phyloP scores from a whole-genome alignment of 2,797 vertebrate genomes.

The Cheirogaleus major region DNA sequence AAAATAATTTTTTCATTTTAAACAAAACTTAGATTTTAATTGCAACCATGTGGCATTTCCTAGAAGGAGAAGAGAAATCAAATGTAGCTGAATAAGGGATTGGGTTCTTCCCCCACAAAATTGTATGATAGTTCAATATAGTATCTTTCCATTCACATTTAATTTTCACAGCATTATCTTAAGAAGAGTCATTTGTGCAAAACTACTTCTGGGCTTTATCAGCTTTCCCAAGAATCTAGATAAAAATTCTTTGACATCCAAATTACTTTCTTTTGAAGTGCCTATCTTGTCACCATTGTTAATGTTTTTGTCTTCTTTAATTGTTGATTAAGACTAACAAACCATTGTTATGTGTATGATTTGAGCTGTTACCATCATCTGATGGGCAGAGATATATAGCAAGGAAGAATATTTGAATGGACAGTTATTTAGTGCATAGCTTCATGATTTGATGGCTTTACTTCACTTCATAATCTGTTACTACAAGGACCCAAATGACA shows the following conservation, averaged over 20 bases:
- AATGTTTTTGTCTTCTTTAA: neutral
- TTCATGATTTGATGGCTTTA: conserved; percentile 22
- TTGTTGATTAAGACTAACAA: neutral
- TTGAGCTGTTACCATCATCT: neutral
- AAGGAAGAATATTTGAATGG: neutral
- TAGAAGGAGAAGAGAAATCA: neutral
- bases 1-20: conserved; percentile 15
- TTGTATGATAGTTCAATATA: neutral
- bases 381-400: neutral
- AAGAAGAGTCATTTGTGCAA: neutral
- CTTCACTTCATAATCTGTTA: neutral
- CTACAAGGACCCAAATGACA: neutral
- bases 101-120: neutral
- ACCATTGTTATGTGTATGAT: neutral
- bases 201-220: neutral
- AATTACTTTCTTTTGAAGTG: conserved; percentile 5
- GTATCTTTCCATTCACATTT: neutral
- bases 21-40: conserved; percentile 24
- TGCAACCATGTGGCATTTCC: neutral
- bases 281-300: neutral
- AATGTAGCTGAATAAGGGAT: neutral
- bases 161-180: conserved; percentile 2
- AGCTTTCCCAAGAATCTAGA: neutral
- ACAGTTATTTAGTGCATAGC: neutral
- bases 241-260: conserved; percentile 50